A percentile compares a stretch with the other conserved stretches of the same genome.
Conservation (phyloP, 2,797 vertebrate genomes). For the Anabacerthia variegaticeps region DNA sequence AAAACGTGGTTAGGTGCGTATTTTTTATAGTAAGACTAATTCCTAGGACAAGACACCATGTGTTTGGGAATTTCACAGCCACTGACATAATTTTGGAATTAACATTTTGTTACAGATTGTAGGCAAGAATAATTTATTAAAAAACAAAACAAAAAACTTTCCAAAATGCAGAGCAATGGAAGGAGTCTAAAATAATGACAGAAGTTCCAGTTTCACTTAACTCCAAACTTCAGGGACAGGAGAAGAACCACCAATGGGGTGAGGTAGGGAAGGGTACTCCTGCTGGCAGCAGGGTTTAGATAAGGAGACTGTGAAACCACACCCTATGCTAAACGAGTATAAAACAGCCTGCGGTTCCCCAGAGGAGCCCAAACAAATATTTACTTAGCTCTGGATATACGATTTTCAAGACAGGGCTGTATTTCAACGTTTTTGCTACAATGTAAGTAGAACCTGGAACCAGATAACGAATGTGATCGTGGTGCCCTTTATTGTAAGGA, state of each 20-base stretch:
- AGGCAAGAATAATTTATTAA: background rate
- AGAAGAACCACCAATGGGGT: background rate
- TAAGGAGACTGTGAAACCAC: background rate
- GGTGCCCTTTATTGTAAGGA: background rate
- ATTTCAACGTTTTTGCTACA: background rate
- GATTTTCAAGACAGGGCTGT: background rate
- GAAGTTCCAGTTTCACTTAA: background rate
- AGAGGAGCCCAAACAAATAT: background rate
- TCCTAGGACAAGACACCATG: background rate
- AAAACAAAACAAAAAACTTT: background rate
- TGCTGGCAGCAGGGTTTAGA: background rate
- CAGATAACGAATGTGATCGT: background rate
- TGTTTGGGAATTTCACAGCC: background rate
- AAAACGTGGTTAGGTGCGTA: background rate
- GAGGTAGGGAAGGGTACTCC: background rate
- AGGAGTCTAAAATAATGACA: background rate
- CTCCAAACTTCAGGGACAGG: background rate
- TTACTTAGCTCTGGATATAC: background rate
- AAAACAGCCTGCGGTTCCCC: background rate
- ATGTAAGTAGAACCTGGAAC: background rate
- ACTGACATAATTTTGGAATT: background rate
- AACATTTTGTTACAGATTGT: background rate
- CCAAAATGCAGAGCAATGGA: background rate
- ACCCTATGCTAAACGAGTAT: background rate
- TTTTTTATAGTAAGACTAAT: background rate